Base-by-base conservation (phyloP, 2,113 vertebrate genomes). In the Melospiza melodia region DNA sequence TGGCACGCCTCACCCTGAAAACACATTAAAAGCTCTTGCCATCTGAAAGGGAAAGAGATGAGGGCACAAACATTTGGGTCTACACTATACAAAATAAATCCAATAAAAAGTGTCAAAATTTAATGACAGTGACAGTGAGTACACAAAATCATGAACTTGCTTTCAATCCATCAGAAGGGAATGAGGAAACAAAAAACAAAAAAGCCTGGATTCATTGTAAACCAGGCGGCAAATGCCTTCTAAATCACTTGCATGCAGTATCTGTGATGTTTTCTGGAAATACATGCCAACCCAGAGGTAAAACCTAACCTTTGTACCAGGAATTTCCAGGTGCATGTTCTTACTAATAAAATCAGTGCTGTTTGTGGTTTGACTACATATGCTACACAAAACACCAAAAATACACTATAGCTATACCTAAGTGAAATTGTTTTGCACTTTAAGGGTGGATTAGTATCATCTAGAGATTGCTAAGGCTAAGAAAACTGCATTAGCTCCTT, bases 21-120 rank as follows among this genome's bases (percentile, higher is more conserved):
- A 78, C 74, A 89, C 71, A 81, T 84, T 93, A 87, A 94, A 96
- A 90, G 78, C 84, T 78, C 79, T 96, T 80, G 48, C 67, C 57
- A 72, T 81, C 69, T 76, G 52, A 87, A 91, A 87, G 87, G 46
- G 49, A 51, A 78, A 91, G 37, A 80, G 54, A 61, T 33, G 37
- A 43, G 27, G 77, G 37, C 78, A 74, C 31, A 63, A 73, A 9
- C 19, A 63, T 68, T 82, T 91, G 89, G 68, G 54, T 76, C 48
- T 55, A 66, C 25, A 2, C 33, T 52, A 54, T 39, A 84, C 20
- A 87, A 89, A 95, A 89, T 67, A 1, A 84, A 91, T 63, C 58
- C 73, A 79, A 39, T 19, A n/a, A 66, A 30, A 85, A 66, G 33
- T 69, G 74, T 48, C 67, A 67, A 68, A 67, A 89, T 46, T 46